Percentiles rank a stretch among this genome's conserved stretches.
Evolutionary conservation across 2,888 invertebrate genomes (phyloP).

Genomic region (Sericinus montela): DNA sequence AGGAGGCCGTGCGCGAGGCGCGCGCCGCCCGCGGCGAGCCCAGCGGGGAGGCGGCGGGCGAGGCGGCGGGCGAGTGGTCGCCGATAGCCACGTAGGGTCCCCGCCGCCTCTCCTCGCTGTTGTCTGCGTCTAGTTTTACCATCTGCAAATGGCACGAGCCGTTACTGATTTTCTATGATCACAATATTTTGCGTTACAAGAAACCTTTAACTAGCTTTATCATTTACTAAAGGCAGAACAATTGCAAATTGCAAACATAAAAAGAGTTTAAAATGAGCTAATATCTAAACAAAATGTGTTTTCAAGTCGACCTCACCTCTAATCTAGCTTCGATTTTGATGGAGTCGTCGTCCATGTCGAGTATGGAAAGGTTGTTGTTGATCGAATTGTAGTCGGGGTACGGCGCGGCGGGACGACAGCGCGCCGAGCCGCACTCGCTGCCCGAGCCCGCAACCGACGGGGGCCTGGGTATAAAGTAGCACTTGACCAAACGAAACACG

Average conservation of each 20-base stretch:
- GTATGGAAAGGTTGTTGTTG: conserved; percentile 67
- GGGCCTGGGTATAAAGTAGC: conserved; percentile 14
- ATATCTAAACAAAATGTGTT: too few species aligned
- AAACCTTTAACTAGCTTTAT: too few species aligned
- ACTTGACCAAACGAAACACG: too few species aligned
- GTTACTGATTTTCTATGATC: too few species aligned
- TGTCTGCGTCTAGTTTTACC: conserved; percentile 26
- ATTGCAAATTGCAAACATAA: too few species aligned
- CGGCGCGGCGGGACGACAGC: conserved; percentile 18
- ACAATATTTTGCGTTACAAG: too few species aligned
- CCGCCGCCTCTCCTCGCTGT: conserved; percentile 7
- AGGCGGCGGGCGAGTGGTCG: conserved; percentile 21
- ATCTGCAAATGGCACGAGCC: conserved; percentile 1
- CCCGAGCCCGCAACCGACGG: conserved; percentile 29
- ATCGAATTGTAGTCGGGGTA: conserved; percentile 56
- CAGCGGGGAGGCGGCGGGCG: conserved; percentile 17
- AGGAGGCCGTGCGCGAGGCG: conserved; percentile 24
- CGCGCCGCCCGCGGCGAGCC: conserved; percentile 23
- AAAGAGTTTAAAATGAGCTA: too few species aligned
- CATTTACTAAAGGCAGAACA: too few species aligned
- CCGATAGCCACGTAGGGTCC: conserved; percentile 14
- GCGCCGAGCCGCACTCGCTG: conserved; percentile 27
- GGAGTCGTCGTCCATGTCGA: conserved; percentile 71
- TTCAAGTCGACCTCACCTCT: conserved; percentile 36
- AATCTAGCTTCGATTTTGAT: conserved; percentile 65